Evolutionary conservation across 2,888 invertebrate species (phyloP).

Genomic region (Rhingia rostrata): DNA sequence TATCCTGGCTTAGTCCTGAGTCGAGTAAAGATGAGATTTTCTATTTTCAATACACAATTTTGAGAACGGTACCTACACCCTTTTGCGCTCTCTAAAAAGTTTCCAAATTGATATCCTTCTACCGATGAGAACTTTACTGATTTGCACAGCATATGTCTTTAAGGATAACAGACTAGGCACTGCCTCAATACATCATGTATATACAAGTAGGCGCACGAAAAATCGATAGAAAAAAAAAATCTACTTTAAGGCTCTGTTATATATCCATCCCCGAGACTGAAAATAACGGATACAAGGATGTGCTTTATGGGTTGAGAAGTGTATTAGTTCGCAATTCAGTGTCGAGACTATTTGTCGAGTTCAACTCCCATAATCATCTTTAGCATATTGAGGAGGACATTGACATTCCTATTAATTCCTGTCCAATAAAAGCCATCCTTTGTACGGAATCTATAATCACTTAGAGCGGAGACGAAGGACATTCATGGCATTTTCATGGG

Average conservation of each 20-base stretch:
- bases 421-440: slow-evolving; percentile 17
- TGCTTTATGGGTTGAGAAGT: slow-evolving; percentile 46
- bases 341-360: slow-evolving; percentile 55
- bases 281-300: slow-evolving; percentile 4
- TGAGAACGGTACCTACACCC: not conserved
- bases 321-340: slow-evolving; percentile 59
- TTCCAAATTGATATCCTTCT: slow-evolving; percentile 39
- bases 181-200: not conserved
- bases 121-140: slow-evolving; percentile 44
- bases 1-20: no score
- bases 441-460: slow-evolving; percentile 24
- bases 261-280: not conserved
- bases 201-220: not conserved
- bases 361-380: slow-evolving; percentile 1
- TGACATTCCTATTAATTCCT: slow-evolving; percentile 21
- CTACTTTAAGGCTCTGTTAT: slow-evolving; percentile 10
- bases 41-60: slow-evolving; percentile 49
- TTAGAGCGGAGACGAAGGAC: not conserved
- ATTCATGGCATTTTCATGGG: slow-evolving; percentile 16
- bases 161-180: slow-evolving; percentile 10
- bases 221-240: slow-evolving; percentile 26
- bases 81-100: slow-evolving; percentile 16
- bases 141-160: slow-evolving; percentile 39
- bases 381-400: slow-evolving; percentile 36
- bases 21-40: slow-evolving; percentile 35